Conservation (phyloP, 2,888 invertebrate species). For the Kuschelorhynchus macadamiae region DNA sequence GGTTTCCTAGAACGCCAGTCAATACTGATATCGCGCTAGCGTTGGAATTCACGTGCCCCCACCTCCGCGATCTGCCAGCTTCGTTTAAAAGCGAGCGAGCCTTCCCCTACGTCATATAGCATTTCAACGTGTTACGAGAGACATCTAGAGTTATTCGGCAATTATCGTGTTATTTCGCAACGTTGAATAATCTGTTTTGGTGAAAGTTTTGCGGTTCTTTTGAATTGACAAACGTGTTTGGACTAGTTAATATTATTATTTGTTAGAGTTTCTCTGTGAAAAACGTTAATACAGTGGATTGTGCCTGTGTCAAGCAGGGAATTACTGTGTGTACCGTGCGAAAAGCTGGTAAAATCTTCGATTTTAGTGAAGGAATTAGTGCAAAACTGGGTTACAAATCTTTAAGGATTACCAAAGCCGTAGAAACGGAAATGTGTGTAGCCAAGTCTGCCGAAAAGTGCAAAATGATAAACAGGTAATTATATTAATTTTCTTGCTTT, state of each 20-base stretch:
- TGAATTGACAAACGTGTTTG: conserved; percentile 6
- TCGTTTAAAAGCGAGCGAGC: conserved; percentile 25
- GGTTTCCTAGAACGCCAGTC: conserved; percentile 38
- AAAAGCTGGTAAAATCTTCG: conserved; percentile 1
- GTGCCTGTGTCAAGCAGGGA: not conserved
- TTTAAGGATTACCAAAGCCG: conserved; percentile 28
- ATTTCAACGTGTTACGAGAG: not conserved
- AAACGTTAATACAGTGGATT: not conserved
- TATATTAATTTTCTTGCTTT: conserved; percentile 14
- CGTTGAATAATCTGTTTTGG: conserved; percentile 10
- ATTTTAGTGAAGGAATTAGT: conserved; percentile 5
- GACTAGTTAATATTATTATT: not conserved
- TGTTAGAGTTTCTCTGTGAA: too few species aligned
- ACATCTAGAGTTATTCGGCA: not conserved
- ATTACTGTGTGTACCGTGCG: conserved; percentile 4
- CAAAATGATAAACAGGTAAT: conserved; percentile 65
- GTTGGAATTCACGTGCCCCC: conserved; percentile 42
- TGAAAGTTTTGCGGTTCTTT: conserved; percentile 3
- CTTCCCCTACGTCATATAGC: conserved; percentile 20
- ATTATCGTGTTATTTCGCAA: conserved; percentile 29
- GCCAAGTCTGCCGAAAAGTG: conserved; percentile 59
- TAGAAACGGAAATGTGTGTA: conserved; percentile 57
- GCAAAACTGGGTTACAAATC: conserved; percentile 44
- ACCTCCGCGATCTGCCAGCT: conserved; percentile 1
- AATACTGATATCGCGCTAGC: conserved; percentile 24